Base-by-base conservation (phyloP, 2,113 vertebrate genomes). In the Arvicanthis niloticus region DNA sequence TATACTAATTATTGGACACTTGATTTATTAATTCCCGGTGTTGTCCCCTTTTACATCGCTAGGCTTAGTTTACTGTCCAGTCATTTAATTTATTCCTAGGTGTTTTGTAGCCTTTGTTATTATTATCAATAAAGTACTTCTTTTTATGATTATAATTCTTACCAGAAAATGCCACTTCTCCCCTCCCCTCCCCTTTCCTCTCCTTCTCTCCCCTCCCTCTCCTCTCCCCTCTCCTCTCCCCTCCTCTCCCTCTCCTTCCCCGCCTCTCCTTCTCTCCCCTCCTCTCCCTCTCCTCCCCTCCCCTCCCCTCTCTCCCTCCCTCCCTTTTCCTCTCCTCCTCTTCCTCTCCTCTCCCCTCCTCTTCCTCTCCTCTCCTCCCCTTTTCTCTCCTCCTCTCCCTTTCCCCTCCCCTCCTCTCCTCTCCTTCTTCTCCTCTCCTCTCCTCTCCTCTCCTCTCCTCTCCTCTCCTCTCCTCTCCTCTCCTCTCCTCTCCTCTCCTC, bases 101-200 rank as follows among this genome's bases (percentile, higher is more conserved):
- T 31, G 91, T 89, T 97, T 95, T 93, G 60, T 82, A 88, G 31
- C 4, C 40, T 82, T 87, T 84, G 24, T 91, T 89, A 45, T 37
- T 85, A 40, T 92, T 81, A 85, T 56, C 68, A 88, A 29, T 91
- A 48, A 34, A 82, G 21, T 97, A 22, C 91, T 70, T 91, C 70
- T 56, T 26, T 77, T 45, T 82, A 24, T n/a, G 48, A 94, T 26
- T 90, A 29, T 62, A 84, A 84, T 62, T 84, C 24, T 62, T 60
- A 13, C 58, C 40, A 19, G 13, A 13, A 62, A 84, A 62, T 62
- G 15, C 60, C 15, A 0, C 40, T 10, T 76, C 40, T 29, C 24
- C 73, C 5, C 73, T 15, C 24, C 42, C 42, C 42, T 7, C 19
- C 15, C 40, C 7, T 4, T 3, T 3, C 17, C 7, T 4, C 19